Evolutionary conservation across 2,888 invertebrate species (phyloP).

Genomic region (Xylota segnis): DNA sequence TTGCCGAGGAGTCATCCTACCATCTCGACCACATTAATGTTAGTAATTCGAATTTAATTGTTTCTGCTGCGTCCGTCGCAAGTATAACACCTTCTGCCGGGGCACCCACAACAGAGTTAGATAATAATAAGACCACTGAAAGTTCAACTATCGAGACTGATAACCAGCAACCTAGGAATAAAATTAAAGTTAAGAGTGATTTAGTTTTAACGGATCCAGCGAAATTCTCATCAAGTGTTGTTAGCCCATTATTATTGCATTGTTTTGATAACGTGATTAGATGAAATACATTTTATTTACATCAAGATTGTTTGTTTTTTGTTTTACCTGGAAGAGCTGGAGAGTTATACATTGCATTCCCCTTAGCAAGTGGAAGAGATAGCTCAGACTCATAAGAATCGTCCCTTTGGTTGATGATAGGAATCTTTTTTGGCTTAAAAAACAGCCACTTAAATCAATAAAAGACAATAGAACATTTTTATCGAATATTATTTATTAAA

Average conservation of each 20-base stretch:
- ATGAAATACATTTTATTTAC: slow-evolving; percentile 60
- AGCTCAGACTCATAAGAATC: too few relatives aligned
- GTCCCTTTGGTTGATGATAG: too few relatives aligned
- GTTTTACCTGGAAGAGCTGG: not conserved
- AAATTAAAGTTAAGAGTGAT: slow-evolving; percentile 83
- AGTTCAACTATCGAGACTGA: slow-evolving; percentile 74
- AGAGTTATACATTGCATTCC: too few relatives aligned
- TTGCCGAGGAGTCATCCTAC: slow-evolving; percentile 39
- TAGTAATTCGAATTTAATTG: slow-evolving; percentile 48
- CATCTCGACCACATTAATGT: slow-evolving; percentile 47
- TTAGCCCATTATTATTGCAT: slow-evolving; percentile 74
- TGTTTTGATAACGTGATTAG: slow-evolving; percentile 76
- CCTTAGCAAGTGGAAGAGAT: too few relatives aligned
- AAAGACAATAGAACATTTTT: not conserved
- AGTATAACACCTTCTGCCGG: slow-evolving; percentile 5
- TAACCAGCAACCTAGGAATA: slow-evolving; percentile 77
- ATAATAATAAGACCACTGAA: slow-evolving; percentile 50
- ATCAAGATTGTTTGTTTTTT: not conserved
- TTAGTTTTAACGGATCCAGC: slow-evolving; percentile 79
- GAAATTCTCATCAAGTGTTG: slow-evolving; percentile 76
- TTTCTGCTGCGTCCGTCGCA: slow-evolving; percentile 22
- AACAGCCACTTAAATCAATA: too few relatives aligned
- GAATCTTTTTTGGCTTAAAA: too few relatives aligned
- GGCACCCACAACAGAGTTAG: slow-evolving; percentile 23
- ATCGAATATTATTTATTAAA: slow-evolving; percentile 40